A percentile compares a stretch with the other conserved stretches of the same genome.
Conservation (phyloP, 2,888 invertebrate genomes). For the Hirudinaria manillensis region DNA sequence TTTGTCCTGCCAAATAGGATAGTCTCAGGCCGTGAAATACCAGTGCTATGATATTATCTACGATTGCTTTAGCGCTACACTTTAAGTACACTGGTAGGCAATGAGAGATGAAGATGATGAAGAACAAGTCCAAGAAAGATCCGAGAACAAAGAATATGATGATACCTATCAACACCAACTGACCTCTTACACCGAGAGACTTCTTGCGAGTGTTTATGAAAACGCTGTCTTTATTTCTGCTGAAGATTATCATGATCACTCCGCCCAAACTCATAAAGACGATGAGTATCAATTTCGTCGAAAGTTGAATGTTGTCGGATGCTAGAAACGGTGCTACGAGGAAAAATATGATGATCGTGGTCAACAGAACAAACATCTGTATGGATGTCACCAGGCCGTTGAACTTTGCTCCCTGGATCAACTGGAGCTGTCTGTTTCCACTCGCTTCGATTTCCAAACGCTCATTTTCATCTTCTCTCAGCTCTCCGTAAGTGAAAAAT, state of each 20-base stretch:
- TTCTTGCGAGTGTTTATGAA: neutral
- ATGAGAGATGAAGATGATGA: neutral
- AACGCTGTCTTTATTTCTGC: neutral
- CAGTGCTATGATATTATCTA: neutral
- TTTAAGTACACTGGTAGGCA: constrained; percentile 10
- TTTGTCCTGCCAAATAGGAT: constrained; percentile 20
- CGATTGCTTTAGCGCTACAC: neutral
- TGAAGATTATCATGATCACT: constrained; percentile 19
- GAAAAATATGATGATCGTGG: constrained; percentile 1
- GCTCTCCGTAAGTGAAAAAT: constrained; percentile 10
- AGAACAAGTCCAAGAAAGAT: constrained; percentile 11
- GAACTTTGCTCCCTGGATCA: constrained; percentile 1
- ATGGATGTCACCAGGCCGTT: constrained; percentile 25
- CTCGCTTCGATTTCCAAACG: no score
- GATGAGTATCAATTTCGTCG: constrained; percentile 12
- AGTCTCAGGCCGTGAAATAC: constrained; percentile 25
- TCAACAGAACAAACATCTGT: constrained; percentile 2
- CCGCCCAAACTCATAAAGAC: constrained; percentile 22
- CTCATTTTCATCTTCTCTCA: neutral
- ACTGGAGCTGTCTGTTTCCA: no score
- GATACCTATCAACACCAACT: constrained; percentile 24
- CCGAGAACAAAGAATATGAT: constrained; percentile 28
- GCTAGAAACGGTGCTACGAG: neutral
- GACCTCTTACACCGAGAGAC: neutral
- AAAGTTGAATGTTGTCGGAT: neutral